These are phyloP conservation scores for Hyaena hyaena DNA, from an alignment of 2,113 vertebrate species.

Conservation along the genomic window DNA sequence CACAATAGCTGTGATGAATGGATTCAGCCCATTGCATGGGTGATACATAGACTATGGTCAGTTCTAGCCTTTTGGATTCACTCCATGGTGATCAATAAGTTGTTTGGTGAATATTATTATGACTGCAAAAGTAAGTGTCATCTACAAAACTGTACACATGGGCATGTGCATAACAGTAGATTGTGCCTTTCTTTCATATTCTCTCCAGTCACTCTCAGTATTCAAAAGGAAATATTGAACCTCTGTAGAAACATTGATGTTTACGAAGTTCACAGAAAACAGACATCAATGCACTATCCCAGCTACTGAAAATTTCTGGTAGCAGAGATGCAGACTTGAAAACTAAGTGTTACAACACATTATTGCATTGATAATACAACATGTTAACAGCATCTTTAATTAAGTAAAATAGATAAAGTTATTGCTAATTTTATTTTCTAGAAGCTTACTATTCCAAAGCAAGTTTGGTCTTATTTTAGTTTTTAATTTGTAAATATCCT, in stretches of 20 bases:
- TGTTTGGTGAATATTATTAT: conserved; percentile 6
- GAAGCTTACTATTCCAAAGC: neutral
- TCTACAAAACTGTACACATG: neutral
- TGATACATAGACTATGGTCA: neutral
- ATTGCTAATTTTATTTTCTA: conserved; percentile 1
- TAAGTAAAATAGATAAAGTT: neutral
- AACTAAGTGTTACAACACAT: neutral
- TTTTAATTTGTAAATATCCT: neutral
- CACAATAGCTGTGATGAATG: neutral
- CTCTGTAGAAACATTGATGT: conserved; percentile 40
- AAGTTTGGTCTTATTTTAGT: neutral
- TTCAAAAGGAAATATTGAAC: conserved; percentile 59
- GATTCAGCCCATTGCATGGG: neutral
- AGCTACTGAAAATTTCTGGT: conserved; percentile 29
- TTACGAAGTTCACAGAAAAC: conserved; percentile 68
- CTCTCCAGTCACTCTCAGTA: conserved; percentile 15
- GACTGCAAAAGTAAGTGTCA: neutral
- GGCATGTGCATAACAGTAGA: neutral
- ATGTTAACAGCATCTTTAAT: neutral
- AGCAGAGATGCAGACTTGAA: neutral
- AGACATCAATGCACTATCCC: conserved; percentile 7
- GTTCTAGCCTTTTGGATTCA: conserved; percentile 3
- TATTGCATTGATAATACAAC: neutral
- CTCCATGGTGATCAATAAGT: neutral
- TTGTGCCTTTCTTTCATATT: neutral